These are phyloP conservation scores for Macrobrachium nipponense DNA, from an alignment of 1,140 invertebrate species.

Conservation along the genomic window DNA sequence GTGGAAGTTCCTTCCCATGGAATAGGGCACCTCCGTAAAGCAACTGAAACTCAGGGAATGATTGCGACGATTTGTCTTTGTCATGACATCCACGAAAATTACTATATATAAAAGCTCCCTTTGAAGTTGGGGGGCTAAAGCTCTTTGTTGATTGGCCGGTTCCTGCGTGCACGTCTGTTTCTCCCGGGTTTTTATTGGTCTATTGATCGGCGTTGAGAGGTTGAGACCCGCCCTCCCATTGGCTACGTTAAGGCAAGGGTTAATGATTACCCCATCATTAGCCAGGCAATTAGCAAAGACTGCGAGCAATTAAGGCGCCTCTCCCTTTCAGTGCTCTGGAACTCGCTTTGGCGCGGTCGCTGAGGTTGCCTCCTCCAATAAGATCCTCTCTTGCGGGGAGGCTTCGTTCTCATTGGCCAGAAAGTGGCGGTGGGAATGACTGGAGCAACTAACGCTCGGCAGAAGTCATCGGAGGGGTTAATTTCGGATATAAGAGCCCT, in stretches of 20 bases:
- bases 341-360: not conserved
- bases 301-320: not conserved
- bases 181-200: constrained; percentile 13
- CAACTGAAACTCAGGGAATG: too few species aligned
- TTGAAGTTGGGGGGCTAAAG: too few species aligned
- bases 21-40: too few species aligned
- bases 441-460: not conserved
- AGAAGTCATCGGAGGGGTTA: constrained; percentile 10
- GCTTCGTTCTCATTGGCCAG: constrained; percentile 6
- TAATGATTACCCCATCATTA: constrained; percentile 24
- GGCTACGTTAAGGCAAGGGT: not conserved
- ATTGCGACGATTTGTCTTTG: too few species aligned
- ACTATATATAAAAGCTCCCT: too few species aligned
- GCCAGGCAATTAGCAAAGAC: constrained; percentile 31
- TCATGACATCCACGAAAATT: too few species aligned
- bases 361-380: not conserved
- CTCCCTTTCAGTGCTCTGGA: not conserved
- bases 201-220: constrained; percentile 8
- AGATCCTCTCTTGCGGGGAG: not conserved
- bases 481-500: not conserved
- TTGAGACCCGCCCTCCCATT: not conserved
- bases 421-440: not conserved
- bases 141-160: too few species aligned
- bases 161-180: too few species aligned
- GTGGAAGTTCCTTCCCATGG: too few species aligned